Base-by-base conservation (phyloP, 2,888 invertebrate species). In the Actias luna region DNA sequence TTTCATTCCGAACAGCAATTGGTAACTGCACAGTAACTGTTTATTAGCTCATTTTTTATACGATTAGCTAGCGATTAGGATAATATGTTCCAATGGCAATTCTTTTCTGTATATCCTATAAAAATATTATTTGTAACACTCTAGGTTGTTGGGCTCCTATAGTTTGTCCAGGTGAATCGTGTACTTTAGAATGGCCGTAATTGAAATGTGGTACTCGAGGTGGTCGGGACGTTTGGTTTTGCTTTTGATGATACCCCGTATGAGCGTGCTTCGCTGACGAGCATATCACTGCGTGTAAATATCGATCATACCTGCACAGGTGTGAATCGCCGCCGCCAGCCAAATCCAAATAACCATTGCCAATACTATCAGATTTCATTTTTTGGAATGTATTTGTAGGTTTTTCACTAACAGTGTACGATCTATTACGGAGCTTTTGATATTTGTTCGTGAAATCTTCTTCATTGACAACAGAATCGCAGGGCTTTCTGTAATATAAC, bases 211-310 rank as follows among this genome's bases (percentile, higher is more conserved):
- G 61, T 2, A 73, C 70, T 27, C 76, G 73, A 27, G 75, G 73
- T 58, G 82, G 78, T 59, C 78, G 76, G 25, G 79, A 76, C 10
- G 79, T 68, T 59, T 78, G 85, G 59, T 75, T 70, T 55, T 88
- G 89, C 70, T 89, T 88, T 69, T 90, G 89, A 71, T 93, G 93
- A 71, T 85, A 89, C 46, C 93, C 93, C 0, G 90, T 87, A 65
- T 92, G 84, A 1, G 92, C 92, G 68, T 93, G 93, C 16, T 87
- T 81, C 8, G 93, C 87, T 1, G 93, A 92, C 25, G 93, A 92
- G 74, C 94, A 94, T 67, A 94, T 94, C 58, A 94, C 94, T 57
- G 94, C 94, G 77, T 94, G 94, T 63, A 94, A 80, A 78, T 94
- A 94, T 64, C 94, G 92, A 76, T 94, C 94, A 76, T 94, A 94